Conservation (phyloP, 2,113 vertebrate genomes). For the Lophius piscatorius region DNA sequence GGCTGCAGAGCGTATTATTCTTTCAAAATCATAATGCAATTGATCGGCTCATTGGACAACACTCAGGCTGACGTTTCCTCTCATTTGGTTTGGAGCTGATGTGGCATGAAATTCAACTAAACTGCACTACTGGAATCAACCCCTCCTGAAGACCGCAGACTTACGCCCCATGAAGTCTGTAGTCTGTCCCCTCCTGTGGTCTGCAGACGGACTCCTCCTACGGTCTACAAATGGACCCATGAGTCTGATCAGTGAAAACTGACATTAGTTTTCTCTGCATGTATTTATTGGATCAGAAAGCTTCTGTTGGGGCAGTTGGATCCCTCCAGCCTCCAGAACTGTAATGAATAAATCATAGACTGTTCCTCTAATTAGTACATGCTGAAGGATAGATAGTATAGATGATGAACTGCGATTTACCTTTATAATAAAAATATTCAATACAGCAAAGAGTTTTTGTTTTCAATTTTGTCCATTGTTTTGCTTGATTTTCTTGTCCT, state of each 20-base stretch:
- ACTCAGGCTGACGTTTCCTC: slow-evolving; percentile 11
- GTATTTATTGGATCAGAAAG: slow-evolving; percentile 7
- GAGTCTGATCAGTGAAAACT: background rate
- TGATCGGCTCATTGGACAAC: background rate
- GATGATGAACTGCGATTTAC: background rate
- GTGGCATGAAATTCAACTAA: slow-evolving; percentile 10
- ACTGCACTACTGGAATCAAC: background rate
- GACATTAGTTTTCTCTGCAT: background rate
- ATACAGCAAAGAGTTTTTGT: too few relatives aligned
- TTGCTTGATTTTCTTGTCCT: too few relatives aligned
- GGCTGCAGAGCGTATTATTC: background rate
- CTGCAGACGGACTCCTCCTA: background rate
- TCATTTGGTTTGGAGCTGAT: slow-evolving; percentile 23
- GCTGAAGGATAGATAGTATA: background rate
- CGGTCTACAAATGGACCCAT: background rate
- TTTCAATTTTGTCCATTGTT: too few relatives aligned
- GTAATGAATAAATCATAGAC: slow-evolving; percentile 18
- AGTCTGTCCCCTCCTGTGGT: too few relatives aligned
- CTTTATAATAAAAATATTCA: too few relatives aligned
- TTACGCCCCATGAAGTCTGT: too few relatives aligned
- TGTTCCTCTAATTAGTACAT: background rate
- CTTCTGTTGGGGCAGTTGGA: slow-evolving; percentile 38
- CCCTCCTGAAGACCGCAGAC: too few relatives aligned
- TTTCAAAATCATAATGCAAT: slow-evolving; percentile 15
- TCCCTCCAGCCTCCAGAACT: slow-evolving; percentile 16